These are phyloP conservation scores for Papilio dardanus DNA, from an alignment of 1,140 invertebrate species.

Conservation along the genomic window DNA sequence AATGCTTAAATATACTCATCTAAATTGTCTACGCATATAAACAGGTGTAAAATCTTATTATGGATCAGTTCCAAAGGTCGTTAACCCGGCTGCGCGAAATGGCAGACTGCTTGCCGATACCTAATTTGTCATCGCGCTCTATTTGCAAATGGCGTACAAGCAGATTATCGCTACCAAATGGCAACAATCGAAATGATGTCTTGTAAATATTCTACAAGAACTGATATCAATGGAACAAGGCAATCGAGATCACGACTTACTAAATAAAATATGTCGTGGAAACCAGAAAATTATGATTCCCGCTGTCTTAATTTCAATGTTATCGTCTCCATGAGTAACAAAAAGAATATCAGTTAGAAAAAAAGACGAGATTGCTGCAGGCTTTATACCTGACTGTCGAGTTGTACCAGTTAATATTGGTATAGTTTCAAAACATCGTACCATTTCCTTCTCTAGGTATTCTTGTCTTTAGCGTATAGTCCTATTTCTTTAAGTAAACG, in stretches of 20 bases:
- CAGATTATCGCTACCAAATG: slow-evolving; percentile 8
- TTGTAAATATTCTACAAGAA: background rate
- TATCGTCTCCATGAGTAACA: too few species aligned
- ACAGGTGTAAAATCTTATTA: slow-evolving; percentile 40
- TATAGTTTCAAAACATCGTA: background rate
- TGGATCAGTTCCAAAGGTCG: slow-evolving; percentile 38
- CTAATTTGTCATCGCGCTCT: slow-evolving; percentile 33
- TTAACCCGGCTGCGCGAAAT: slow-evolving; percentile 38
- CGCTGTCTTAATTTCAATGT: too few species aligned
- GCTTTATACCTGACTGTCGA: too few species aligned
- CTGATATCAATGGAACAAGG: background rate
- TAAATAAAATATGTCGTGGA: too few species aligned
- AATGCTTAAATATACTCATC: slow-evolving; percentile 19
- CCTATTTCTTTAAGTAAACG: background rate
- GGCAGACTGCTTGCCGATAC: slow-evolving; percentile 20
- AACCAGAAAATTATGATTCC: too few species aligned
- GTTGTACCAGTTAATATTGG: background rate
- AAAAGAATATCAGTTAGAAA: too few species aligned
- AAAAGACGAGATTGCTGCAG: too few species aligned
- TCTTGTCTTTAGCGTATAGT: background rate
- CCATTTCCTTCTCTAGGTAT: background rate
- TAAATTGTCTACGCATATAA: background rate
- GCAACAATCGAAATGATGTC: background rate
- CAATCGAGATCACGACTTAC: too few species aligned
- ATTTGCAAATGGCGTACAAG: slow-evolving; percentile 28